phyloP scores from a whole-genome alignment of 2,797 vertebrate species.

The Otolemur crassicaudatus region DNA sequence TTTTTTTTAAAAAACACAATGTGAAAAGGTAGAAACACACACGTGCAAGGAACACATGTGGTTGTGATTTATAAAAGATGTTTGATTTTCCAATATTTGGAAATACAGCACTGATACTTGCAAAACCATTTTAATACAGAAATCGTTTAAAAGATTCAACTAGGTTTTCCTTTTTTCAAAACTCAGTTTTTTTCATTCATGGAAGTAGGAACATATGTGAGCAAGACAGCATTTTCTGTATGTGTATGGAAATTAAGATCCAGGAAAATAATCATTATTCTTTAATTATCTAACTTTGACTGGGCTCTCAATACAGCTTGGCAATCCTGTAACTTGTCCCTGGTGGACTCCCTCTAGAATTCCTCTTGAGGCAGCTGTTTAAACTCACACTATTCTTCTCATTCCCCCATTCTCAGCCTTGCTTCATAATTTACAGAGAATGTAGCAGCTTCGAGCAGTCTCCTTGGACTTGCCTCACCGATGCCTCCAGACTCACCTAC shows the following conservation, averaged over 20 bases:
- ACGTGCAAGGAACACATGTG: slow-evolving; percentile 51
- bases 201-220: slow-evolving; percentile 12
- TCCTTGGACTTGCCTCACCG: not conserved
- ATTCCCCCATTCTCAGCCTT: not conserved
- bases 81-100: slow-evolving; percentile 74
- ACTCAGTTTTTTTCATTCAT: slow-evolving; percentile 51
- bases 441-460: not conserved
- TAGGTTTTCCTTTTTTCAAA: slow-evolving; percentile 49
- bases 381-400: not conserved
- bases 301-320: slow-evolving; percentile 16
- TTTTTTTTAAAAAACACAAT: slow-evolving; percentile 75
- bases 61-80: slow-evolving; percentile 61
- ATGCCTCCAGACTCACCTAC: not conserved
- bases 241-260: slow-evolving; percentile 56
- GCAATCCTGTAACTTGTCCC: slow-evolving; percentile 4
- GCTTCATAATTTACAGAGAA: slow-evolving; percentile 35
- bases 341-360: not conserved
- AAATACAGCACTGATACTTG: slow-evolving; percentile 79
- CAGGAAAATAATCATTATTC: slow-evolving; percentile 60
- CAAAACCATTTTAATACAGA: slow-evolving; percentile 79
- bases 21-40: slow-evolving; percentile 79
- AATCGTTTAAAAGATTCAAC: slow-evolving; percentile 56
- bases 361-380: slow-evolving; percentile 39
- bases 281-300: slow-evolving; percentile 53
- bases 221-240: slow-evolving; percentile 28